Base-by-base conservation (phyloP, 2,797 vertebrate genomes). In the Eulemur albifrons region DNA sequence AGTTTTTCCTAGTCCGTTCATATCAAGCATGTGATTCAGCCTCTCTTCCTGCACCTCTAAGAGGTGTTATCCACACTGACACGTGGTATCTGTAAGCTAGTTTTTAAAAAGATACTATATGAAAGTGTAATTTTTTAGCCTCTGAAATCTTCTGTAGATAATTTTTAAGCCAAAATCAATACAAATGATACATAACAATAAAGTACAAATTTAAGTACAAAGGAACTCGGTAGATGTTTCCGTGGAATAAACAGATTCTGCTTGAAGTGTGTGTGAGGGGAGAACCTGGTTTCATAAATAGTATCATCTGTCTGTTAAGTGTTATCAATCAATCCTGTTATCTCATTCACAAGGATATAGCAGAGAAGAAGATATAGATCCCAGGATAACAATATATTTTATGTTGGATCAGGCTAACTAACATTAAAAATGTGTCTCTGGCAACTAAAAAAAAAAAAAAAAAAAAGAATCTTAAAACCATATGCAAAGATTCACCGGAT, bases 321-420 rank as follows among this genome's bases (percentile, higher is more conserved):
- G 23, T 89, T 45, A 85, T 92, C 94, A 97, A 96, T 95, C 93
- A 97, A 50, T 79, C 43, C 57, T 82, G 48, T 93, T 25, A 43
- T 69, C n/a, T 90, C 59, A 91, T 89, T 94, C 81, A 93, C 4
- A 40, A 67, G 59, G 18, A 86, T 48, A 35, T 0, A 38, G 73
- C 61, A 13, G 76, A 82, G 25, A 43, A 52, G 0, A 57, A 81
- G 94, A 69, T 63, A 35, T 54, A 20, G 91, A 67, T 86, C 90
- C 72, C 90, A 96, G 40, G 70, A 95, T 7, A 86, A 23, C 4
- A 54, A 90, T 79, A 0, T 20, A 82, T 50, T 94, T 93, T 23
- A 75, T 21, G 13, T 59, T 52, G 32, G 23, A 30, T 88, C 61
- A 84, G 90, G 35, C 54, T 92, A 73, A 76, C 43, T 30, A 65